Percentiles rank a stretch among this genome's conserved stretches.
These are phyloP conservation scores for Nycticorax nycticorax DNA, from an alignment of 2,113 vertebrate species.

Conservation along the genomic window DNA sequence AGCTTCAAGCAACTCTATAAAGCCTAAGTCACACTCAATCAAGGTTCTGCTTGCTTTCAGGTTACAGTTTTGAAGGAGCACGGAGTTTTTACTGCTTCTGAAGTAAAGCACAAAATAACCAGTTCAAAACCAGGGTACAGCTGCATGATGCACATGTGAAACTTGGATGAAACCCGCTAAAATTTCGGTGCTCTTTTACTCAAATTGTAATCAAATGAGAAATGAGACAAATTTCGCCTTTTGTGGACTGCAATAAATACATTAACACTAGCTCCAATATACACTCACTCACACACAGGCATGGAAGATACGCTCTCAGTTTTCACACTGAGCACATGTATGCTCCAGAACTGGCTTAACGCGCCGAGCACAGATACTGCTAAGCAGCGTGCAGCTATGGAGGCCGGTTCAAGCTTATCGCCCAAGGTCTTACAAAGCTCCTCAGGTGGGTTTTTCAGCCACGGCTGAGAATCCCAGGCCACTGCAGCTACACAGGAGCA, in stretches of 20 bases:
- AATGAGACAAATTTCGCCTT: not conserved
- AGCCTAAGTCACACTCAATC: not conserved
- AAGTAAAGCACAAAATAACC: not conserved
- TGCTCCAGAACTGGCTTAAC: not conserved
- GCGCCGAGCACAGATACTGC: rapidly evolving
- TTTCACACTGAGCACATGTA: not conserved
- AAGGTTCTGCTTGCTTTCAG: not conserved
- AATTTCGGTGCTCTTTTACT: not conserved
- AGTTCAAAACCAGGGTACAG: not conserved
- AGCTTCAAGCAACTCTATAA: not conserved
- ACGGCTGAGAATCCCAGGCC: rapidly evolving
- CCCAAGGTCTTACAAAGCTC: not conserved
- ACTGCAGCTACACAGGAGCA: not conserved
- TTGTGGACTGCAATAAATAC: not conserved
- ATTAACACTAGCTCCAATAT: not conserved
- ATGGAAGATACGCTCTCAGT: no score
- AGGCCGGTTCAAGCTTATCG: not conserved
- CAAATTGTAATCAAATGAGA: not conserved
- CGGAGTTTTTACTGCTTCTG: not conserved
- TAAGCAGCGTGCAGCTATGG: not conserved
- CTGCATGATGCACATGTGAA: rapidly evolving
- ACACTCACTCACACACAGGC: not conserved
- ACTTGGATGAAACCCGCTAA: not conserved
- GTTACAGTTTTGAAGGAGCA: not conserved
- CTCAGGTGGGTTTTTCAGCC: not conserved